Evolutionary conservation across 2,797 vertebrate species (phyloP).

Genomic region (Mormyrus proboscirostris): DNA sequence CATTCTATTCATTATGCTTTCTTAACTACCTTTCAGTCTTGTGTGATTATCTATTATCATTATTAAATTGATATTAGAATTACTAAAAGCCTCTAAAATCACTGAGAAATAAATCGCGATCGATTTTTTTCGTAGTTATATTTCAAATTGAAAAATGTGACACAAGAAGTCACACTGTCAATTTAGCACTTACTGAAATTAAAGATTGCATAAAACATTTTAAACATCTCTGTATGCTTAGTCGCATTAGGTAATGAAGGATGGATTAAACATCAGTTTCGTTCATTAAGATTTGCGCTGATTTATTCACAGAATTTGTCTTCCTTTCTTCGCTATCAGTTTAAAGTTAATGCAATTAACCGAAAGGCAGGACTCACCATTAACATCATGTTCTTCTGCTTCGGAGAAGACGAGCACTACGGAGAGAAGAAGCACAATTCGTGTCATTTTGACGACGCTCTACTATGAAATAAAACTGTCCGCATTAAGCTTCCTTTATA

Average conservation of each 20-base stretch:
- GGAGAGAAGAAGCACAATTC: conserved; percentile 53
- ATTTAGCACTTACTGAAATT: not conserved
- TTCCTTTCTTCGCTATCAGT: not conserved
- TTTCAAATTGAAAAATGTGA: not conserved
- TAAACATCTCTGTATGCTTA: not conserved
- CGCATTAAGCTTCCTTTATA: conserved; percentile 36
- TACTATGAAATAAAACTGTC: conserved; percentile 34
- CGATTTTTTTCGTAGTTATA: not conserved
- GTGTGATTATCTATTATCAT: not conserved
- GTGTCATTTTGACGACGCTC: conserved; percentile 48
- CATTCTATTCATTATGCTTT: not conserved
- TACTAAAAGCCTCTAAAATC: not conserved
- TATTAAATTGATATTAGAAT: not conserved
- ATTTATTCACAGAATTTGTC: not conserved
- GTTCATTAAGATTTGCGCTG: not conserved
- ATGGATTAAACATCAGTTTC: not conserved
- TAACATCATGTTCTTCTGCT: conserved; percentile 55
- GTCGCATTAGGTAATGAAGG: not conserved
- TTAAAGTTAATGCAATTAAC: not conserved
- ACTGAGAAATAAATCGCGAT: not conserved
- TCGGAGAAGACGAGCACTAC: conserved; percentile 45
- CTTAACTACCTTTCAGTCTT: not conserved
- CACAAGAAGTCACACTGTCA: not conserved
- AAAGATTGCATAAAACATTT: not conserved
- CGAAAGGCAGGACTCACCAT: conserved; percentile 46